Conservation (phyloP, 2,888 invertebrate genomes). For the Proisotoma minuta region DNA sequence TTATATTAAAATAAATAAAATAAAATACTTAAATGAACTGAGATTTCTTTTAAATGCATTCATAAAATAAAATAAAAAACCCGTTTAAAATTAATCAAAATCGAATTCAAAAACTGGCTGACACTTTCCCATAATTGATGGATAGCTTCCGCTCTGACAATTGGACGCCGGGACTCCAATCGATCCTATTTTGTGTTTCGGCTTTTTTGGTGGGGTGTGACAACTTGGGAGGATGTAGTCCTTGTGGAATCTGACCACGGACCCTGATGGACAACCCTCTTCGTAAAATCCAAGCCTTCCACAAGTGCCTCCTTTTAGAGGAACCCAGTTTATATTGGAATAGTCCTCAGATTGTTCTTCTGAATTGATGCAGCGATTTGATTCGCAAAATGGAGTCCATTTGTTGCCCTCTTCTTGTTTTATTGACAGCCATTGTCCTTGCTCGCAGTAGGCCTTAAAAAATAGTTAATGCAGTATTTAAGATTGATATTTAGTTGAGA, state of each 20-base stretch:
- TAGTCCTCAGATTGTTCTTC: slow-evolving; percentile 12
- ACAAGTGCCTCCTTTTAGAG: slow-evolving; percentile 29
- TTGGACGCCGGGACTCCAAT: slow-evolving; percentile 21
- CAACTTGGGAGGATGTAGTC: slow-evolving; percentile 25
- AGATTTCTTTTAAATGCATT: too few species aligned
- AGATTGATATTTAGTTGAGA: too few species aligned
- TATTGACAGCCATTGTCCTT: slow-evolving; percentile 25
- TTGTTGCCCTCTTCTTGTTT: slow-evolving; percentile 8
- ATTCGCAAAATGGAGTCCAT: slow-evolving; percentile 22
- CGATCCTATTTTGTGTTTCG: slow-evolving; percentile 4
- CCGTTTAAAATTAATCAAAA: slow-evolving; percentile 28
- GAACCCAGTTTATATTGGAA: slow-evolving; percentile 16
- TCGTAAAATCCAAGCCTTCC: slow-evolving; percentile 12
- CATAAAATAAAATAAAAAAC: too few species aligned
- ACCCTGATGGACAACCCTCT: slow-evolving; percentile 23
- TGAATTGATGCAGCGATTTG: slow-evolving; percentile 16
- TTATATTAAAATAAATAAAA: too few species aligned
- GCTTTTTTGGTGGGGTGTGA: slow-evolving; percentile 8
- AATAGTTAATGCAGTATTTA: neutral
- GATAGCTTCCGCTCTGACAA: slow-evolving; percentile 23
- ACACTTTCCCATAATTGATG: slow-evolving; percentile 29
- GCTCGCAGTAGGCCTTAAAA: slow-evolving; percentile 23
- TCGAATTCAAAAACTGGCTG: slow-evolving; percentile 32
- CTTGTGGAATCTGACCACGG: slow-evolving; percentile 20
- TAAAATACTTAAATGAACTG: too few species aligned